Percentiles rank a stretch among this genome's conserved stretches.
These are phyloP conservation scores for Pogonocichla stellata DNA, from an alignment of 2,113 vertebrate genomes.

Conservation along the genomic window DNA sequence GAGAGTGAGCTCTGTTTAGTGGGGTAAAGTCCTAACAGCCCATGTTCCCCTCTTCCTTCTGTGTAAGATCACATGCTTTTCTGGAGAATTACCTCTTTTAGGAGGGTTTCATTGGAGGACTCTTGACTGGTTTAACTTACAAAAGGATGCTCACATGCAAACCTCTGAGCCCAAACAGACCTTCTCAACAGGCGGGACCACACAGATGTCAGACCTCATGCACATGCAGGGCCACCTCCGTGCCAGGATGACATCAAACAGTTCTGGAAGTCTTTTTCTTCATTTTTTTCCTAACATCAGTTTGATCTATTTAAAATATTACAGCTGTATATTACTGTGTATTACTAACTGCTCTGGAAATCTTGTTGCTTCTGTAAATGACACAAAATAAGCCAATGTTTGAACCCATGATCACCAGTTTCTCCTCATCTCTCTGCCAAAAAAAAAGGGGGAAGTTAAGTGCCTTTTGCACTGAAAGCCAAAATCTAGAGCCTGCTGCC, in stretches of 20 bases:
- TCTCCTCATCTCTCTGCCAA: not conserved
- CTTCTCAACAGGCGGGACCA: not conserved
- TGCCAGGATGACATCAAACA: not conserved
- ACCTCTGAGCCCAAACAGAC: not conserved
- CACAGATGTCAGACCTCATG: not conserved
- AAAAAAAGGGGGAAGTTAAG: not conserved
- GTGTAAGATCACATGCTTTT: not conserved
- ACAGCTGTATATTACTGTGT: not conserved
- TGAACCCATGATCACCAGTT: rapidly evolving
- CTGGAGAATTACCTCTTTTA: not conserved
- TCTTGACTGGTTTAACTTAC: not conserved
- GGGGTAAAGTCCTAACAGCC: not conserved
- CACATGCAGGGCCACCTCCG: not conserved
- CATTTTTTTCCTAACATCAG: not conserved
- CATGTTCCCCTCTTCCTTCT: not conserved
- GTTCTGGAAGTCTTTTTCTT: not conserved
- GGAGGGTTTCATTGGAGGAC: not conserved
- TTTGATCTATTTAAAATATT: not conserved
- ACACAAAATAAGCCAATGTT: not conserved
- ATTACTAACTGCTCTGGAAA: not conserved
- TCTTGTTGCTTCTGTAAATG: not conserved
- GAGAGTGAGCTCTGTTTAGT: not conserved
- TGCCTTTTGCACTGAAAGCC: not conserved
- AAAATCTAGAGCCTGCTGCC: not conserved
- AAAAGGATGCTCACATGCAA: not conserved